Evolutionary conservation across 1,140 invertebrate genomes (phyloP), one percentile per base, ranked within the genome.

Genomic region (Euwallacea fornicatus): DNA sequence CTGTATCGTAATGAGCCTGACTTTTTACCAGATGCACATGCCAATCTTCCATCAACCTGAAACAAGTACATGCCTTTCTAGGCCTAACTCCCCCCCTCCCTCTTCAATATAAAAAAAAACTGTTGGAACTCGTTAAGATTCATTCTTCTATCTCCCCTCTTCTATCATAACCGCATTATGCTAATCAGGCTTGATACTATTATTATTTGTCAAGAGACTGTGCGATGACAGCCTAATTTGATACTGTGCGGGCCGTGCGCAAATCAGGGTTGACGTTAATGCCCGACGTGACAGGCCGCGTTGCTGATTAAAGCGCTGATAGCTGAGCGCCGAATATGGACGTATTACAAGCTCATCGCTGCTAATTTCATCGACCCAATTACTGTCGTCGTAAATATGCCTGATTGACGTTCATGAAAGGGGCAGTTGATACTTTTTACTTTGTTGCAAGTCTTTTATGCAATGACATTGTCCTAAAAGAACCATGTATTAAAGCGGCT

Each of bases 271-370:
- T 15, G 63, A 65, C 63, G 33, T 33, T 65, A 65, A 65, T 65
- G 63, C 63, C 43, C 65, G 65, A 66, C 65, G 53, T 66, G 65
- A 66, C 65, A 66, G 46, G 50, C 65, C 53, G 65, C 65, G 43
- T 66, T 56, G 50, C 65, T 66, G 65, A 66, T 66, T 66, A 66
- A 66, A 16, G 50, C 41, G 44, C 62, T 50, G 62, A 65, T 65
- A 65, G 62, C 62, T 50, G 62, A 65, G 46, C 62, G 46, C 62
- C 33, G 46, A 13, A 43, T 54, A 50, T 54, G 46, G 44, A 65
- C 11, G 46, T 41, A 53, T 44, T 63, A 63, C 43, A 63, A 44
- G 61, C 61, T 63, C 61, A 63, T 65, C 62, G 62, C 33, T 53
- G 62, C 62, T 65, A 65, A 65, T 65, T 65, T 65, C 62, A 65